Evolutionary conservation across 64 coral and sea anemone genomes (phyloP), one percentile per base, ranked within the genome.

Genomic region (Astreopora myriophthalma): DNA sequence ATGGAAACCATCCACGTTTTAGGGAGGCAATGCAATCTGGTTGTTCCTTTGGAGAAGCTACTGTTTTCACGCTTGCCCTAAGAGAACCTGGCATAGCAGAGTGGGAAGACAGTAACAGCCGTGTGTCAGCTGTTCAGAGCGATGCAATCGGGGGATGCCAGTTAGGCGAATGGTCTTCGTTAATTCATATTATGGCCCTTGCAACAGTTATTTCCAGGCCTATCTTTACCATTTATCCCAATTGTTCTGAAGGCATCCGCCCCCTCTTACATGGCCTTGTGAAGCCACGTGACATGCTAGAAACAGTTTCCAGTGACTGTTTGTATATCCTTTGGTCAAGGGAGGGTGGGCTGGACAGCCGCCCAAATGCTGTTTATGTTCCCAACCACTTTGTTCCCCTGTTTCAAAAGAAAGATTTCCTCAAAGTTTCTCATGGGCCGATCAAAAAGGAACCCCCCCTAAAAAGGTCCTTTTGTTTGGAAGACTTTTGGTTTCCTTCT

Each of bases 321-420:
- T 85, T 85, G 2, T 44, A 66, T n/a, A 46, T 85, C 35, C 32
- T 85, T 6, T 85, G 55, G 80, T 85, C 80, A 85, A 85, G 60
- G 34, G 80, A 85, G 22, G 80, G 61, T 55, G 60, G 80, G 3
- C 29, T 85, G 16, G 80, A 85, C 60, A 85, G 12, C 80, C 58
- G 80, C 28, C 80, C 80, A 67, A 65, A 85, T 85, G 55, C 80
- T 35, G 4, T 65, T 34, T 85, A 85, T 67, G 60, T 67, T n/a
- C 80, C 55, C 1, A 85, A 85, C 33, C 57, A 85, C 80, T 85
- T 85, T 55, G 58, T 63, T 20, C 58, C 58, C 19, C 58, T 63
- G 11, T 63, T 63, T 63, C 17, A 19, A 63, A 63, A 20, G 58
- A 63, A 44, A 44, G 40, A 44, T 10, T n/a, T n/a, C n/a, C 6